Conservation (phyloP, 2,888 invertebrate genomes). For the Oxycera nigricornis region DNA sequence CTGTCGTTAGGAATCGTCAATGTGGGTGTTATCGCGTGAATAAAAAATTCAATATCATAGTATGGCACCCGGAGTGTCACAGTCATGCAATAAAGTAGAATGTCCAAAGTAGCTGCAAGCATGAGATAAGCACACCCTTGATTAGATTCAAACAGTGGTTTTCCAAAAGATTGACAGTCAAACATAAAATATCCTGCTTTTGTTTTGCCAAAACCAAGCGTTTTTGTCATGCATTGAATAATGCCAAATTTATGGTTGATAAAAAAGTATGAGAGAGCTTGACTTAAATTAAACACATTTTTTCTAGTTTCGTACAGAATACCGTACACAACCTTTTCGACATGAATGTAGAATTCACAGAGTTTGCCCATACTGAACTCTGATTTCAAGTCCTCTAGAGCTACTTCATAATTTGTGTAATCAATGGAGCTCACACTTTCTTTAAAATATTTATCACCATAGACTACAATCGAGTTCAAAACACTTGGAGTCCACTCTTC, state of each 20-base stretch:
- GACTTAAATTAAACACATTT: conserved; percentile 69
- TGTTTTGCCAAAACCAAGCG: conserved; percentile 65
- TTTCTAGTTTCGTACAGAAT: conserved; percentile 67
- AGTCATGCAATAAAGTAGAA: conserved; percentile 70
- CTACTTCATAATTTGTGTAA: conserved; percentile 66
- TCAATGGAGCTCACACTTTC: conserved; percentile 64
- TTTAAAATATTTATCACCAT: conserved; percentile 67
- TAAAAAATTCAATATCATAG: conserved; percentile 66
- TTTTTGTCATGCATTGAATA: conserved; percentile 65
- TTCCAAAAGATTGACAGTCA: conserved; percentile 70
- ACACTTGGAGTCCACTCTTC: conserved; percentile 71
- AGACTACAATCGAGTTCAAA: conserved; percentile 68
- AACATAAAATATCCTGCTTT: conserved; percentile 71
- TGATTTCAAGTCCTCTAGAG: conserved; percentile 65
- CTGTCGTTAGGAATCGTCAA: no score
- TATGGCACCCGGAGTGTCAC: conserved; percentile 67
- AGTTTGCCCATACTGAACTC: conserved; percentile 66
- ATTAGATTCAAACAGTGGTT: conserved; percentile 68
- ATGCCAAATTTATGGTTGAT: conserved; percentile 66
- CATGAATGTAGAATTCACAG: conserved; percentile 66
- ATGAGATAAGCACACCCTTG: conserved; percentile 68
- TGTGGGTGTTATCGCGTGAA: conserved; percentile 54
- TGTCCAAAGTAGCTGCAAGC: conserved; percentile 67
- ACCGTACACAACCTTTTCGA: conserved; percentile 68
- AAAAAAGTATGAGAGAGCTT: conserved; percentile 69